These are phyloP conservation scores for Ctenomys sociabilis DNA, from an alignment of 2,113 vertebrate genomes.

Conservation along the genomic window DNA sequence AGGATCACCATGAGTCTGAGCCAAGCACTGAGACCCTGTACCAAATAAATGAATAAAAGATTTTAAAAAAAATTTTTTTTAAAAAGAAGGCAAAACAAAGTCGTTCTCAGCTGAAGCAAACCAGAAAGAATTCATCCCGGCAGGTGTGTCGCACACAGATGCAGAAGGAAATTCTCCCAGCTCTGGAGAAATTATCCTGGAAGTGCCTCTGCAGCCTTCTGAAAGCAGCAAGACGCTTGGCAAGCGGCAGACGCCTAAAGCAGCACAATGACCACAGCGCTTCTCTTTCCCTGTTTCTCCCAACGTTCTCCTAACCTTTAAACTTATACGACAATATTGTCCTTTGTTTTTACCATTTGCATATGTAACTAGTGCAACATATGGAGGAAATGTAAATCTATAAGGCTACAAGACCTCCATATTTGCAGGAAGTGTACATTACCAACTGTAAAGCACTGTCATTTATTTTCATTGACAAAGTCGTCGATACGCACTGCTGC, in stretches of 20 bases:
- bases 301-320: background rate
- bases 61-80: too few species aligned
- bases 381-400: background rate
- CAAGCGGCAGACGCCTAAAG: background rate
- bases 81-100: background rate
- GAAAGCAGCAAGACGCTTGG: background rate
- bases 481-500: background rate
- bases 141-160: background rate
- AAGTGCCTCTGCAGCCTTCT: background rate
- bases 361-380: background rate
- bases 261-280: background rate
- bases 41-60: too few species aligned
- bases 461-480: background rate
- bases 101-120: background rate
- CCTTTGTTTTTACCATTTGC: background rate
- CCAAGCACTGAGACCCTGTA: too few species aligned
- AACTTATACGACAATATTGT: background rate
- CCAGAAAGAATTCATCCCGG: background rate
- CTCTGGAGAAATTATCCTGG: background rate
- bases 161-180: background rate
- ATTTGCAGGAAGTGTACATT: background rate
- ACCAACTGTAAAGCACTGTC: background rate
- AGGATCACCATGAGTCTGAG: too few species aligned
- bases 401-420: background rate
- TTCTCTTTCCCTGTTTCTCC: background rate